Evolutionary conservation across 2,113 vertebrate species (phyloP).

Genomic region (Rhizomys pruinosus): DNA sequence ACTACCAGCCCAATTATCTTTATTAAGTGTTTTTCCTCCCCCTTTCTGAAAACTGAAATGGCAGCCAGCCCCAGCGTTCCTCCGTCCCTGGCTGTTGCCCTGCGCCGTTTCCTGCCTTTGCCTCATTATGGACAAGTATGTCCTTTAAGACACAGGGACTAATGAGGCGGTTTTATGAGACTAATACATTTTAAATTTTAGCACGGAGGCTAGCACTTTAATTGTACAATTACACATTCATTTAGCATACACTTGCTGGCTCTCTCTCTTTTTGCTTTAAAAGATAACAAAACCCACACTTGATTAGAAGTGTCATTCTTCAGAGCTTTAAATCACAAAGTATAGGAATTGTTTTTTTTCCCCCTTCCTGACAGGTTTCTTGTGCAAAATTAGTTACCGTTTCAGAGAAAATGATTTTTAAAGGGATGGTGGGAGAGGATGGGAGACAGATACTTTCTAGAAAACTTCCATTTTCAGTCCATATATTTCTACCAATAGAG

Average conservation of each 20-base stretch:
- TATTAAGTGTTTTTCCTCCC: conserved; percentile 80
- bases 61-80: conserved; percentile 62
- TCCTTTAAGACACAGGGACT: conserved; percentile 87
- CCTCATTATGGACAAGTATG: conserved; percentile 84
- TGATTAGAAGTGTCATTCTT: conserved; percentile 73
- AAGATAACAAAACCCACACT: conserved; percentile 86
- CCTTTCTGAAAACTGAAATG: conserved; percentile 74
- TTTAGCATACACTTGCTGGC: conserved; percentile 67
- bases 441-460: neutral
- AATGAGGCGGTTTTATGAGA: conserved; percentile 88
- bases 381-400: conserved; percentile 75
- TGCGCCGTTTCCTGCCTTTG: conserved; percentile 78
- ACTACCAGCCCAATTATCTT: conserved; percentile 79
- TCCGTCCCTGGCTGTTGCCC: conserved; percentile 46
- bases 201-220: conserved; percentile 84
- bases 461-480: conserved; percentile 62
- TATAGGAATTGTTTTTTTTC: conserved; percentile 74
- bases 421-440: neutral
- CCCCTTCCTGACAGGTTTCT: conserved; percentile 74
- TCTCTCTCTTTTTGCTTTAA: conserved; percentile 65
- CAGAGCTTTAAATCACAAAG: conserved; percentile 75
- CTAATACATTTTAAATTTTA: conserved; percentile 88
- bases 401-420: conserved; percentile 77
- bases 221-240: conserved; percentile 86
- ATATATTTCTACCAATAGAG: conserved; percentile 66